Base-by-base conservation (phyloP, 2,888 invertebrate genomes). In the Drymonia ruficornis region DNA sequence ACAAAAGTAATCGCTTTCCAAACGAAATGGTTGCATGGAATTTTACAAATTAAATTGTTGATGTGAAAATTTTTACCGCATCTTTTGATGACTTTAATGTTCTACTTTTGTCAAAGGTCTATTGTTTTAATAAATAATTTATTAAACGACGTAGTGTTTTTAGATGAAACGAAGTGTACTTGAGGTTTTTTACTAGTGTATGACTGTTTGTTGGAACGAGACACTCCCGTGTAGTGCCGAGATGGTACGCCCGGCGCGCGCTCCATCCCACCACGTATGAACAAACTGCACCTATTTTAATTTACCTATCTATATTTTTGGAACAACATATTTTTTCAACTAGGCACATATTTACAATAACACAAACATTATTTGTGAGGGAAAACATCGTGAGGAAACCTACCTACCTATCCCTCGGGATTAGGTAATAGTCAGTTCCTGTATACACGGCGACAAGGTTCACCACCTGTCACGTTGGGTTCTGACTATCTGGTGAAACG, bases 91-190 rank as follows among this genome's bases (percentile, higher is more conserved):
- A 62, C 66, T 73, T 73, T 70, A 61, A 70, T 62, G 62, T 70
- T 69, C 78, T 83, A 81, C 83, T 84, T 87, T 86, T 85, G 85
- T 84, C 84, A 86, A 84, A 82, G 56, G 78, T 85, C 80, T 72
- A 59, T 80, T 77, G 72, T 81, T 79, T 82, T 75, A 72, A 73
- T 76, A 66, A 72, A 69, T 78, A 70, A 74, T 78, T 81, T 73
- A 74, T 71, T 67, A 63, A 67, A 70, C 55, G 61, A 71, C 55
- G 75, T 79, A 81, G 80, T 76, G 60, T 73, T 78, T 23, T 74
- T 80, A 78, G 74, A 68, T 63, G 61, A 78, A 76, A 71, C 68
- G 63, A 81, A 80, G 80, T 82, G 79, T 81, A 78, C 75, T 81
- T 83, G 78, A 74, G 67, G 73, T 81, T 79, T 79, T 77, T 67